Base-by-base conservation (phyloP, 2,113 vertebrate genomes). In the Lepidothrix coronata region DNA sequence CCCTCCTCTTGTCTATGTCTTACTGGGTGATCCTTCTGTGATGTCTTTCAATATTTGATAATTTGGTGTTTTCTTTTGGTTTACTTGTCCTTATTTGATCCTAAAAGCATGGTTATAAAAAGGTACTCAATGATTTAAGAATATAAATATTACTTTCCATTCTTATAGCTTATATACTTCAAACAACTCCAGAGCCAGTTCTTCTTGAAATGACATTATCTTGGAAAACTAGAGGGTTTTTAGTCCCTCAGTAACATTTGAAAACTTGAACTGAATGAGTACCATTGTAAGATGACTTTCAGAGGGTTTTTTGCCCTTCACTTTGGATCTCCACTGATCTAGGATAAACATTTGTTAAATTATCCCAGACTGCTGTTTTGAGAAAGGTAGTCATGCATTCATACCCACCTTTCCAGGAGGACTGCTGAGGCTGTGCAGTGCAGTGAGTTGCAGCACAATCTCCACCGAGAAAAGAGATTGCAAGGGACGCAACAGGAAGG, bases 381-480 rank as follows among this genome's bases (percentile, higher is more conserved):
- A 46, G 62, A 51, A 33, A 57, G 54, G 20, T 31, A n/a, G 55
- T 58, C 37, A 13, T 48, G 49, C 27, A 25, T 68, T 68, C 48
- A 27, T 35, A 35, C 28, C 15, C 28, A 4, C 3, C 14, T 62
- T 79, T 14, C 41, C 2, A 1, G 17, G 9, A 41, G 27, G 39
- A 21, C n/a, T 27, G n/a, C n/a, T 21, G 55, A 70, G 28, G 27
- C 11, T 51, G 22, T 19, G 35, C 74, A 51, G 27, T 33, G 37
- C 43, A 39, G 23, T 0, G 4, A 63, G 54, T n/a, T 27, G 25
- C 25, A 33, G 37, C 4, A 1, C 59, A 13, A 19, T 22, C 41
- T 68, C 28, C 31, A 4, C 18, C 1, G 0, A 57, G 12, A 62
- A 59, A 16, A 70, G 41, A 22, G 39, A 66, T 65, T 0, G 0